These are phyloP conservation scores for Ophraella communa DNA, from an alignment of 2,888 invertebrate genomes.

Conservation along the genomic window DNA sequence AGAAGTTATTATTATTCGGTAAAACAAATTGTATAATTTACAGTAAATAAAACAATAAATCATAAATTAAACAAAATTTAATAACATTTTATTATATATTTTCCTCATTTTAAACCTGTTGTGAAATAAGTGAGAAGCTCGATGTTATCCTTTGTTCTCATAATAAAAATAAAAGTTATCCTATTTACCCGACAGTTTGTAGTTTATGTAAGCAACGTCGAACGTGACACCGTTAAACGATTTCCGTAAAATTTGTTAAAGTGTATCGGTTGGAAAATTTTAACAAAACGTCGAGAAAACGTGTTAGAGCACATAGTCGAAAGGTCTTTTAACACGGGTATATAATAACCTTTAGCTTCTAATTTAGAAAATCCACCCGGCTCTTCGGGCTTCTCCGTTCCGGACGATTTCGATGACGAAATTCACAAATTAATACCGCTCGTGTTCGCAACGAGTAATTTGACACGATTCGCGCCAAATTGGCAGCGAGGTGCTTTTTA, in stretches of 20 bases:
- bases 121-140: no score
- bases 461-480: constrained; percentile 52
- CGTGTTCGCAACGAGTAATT: constrained; percentile 48
- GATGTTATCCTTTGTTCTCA: neutral
- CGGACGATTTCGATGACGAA: constrained; percentile 9
- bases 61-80: neutral
- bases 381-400: neutral
- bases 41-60: no score
- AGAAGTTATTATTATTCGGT: no score
- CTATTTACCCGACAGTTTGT: neutral
- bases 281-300: neutral
- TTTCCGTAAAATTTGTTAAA: neutral
- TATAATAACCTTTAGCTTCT: constrained; percentile 16
- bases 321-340: constrained; percentile 10
- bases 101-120: no score
- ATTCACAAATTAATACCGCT: constrained; percentile 25
- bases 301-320: neutral
- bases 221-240: neutral
- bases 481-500: constrained; percentile 47
- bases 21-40: no score
- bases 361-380: constrained; percentile 16
- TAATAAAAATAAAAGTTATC: neutral
- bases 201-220: neutral
- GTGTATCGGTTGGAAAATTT: neutral
- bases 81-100: neutral